Conservation (phyloP, 2,797 vertebrate species). For the Arvicola amphibius region DNA sequence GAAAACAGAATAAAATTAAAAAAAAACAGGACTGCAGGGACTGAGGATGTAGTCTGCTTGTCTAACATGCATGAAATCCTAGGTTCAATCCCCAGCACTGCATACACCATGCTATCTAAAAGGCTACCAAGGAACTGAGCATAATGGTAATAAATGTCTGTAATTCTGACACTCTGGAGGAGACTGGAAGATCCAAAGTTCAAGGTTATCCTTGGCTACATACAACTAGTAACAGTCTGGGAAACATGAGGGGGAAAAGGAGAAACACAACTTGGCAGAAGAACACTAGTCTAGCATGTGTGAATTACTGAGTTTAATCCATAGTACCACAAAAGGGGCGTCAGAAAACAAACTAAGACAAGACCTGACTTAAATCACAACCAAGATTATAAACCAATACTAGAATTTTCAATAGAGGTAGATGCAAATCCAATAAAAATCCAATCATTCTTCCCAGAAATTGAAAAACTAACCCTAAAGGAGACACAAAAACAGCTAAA, state of each 20-base stretch:
- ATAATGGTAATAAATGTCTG: neutral
- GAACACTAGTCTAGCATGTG: neutral
- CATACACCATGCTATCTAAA: neutral
- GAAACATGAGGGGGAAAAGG: neutral
- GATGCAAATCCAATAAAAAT: conserved; percentile 57
- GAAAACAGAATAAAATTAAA: conserved; percentile 41
- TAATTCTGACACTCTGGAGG: neutral
- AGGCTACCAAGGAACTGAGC: neutral
- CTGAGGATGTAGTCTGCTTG: neutral
- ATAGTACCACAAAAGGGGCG: neutral
- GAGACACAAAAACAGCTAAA: conserved; percentile 45
- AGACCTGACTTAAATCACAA: conserved; percentile 27
- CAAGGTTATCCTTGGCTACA: neutral
- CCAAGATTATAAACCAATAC: neutral
- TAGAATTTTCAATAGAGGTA: neutral
- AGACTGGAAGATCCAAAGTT: neutral
- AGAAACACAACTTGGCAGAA: neutral
- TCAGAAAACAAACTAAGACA: neutral
- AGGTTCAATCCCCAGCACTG: neutral
- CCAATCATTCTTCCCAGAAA: conserved; percentile 45
- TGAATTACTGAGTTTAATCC: neutral
- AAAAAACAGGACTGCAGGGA: neutral
- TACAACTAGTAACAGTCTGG: neutral
- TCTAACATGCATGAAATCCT: neutral
- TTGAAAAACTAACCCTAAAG: conserved; percentile 32